A percentile compares a stretch with the other conserved stretches of the same genome.
phyloP scores from a whole-genome alignment of 2,113 vertebrate genomes.

The Tretioscincus oriximinensis region DNA sequence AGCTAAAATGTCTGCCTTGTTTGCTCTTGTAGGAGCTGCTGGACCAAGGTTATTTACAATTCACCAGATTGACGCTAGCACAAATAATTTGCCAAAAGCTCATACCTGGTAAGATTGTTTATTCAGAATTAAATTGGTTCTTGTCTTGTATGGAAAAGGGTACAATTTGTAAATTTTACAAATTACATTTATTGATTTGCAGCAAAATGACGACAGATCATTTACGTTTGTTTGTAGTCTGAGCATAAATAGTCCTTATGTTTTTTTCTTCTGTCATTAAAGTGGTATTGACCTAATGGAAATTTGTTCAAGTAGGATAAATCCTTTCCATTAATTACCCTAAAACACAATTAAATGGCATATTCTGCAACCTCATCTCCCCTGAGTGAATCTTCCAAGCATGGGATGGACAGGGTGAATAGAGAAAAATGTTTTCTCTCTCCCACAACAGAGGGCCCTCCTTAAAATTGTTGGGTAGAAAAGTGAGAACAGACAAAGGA shows the following conservation, averaged over 20 bases:
- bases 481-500: too few species aligned
- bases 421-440: too few species aligned
- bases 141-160: neutral
- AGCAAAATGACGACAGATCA: neutral
- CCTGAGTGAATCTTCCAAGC: too few species aligned
- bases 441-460: too few species aligned
- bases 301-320: too few species aligned
- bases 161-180: neutral
- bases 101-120: constrained; percentile 88
- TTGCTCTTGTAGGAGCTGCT: constrained; percentile 82
- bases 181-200: neutral
- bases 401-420: too few species aligned
- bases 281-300: neutral
- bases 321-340: too few species aligned
- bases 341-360: too few species aligned
- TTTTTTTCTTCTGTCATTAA: neutral
- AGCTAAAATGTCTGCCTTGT: constrained; percentile 6
- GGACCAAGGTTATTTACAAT: constrained; percentile 96
- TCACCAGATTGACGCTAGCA: constrained; percentile 96
- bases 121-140: neutral
- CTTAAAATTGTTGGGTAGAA: too few species aligned
- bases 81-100: constrained; percentile 95
- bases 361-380: too few species aligned
- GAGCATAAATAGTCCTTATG: neutral
- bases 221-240: neutral